Evolutionary conservation across 2,113 vertebrate species (phyloP), one percentile per base, ranked within the genome.

Genomic region (Lagopus leucura): DNA sequence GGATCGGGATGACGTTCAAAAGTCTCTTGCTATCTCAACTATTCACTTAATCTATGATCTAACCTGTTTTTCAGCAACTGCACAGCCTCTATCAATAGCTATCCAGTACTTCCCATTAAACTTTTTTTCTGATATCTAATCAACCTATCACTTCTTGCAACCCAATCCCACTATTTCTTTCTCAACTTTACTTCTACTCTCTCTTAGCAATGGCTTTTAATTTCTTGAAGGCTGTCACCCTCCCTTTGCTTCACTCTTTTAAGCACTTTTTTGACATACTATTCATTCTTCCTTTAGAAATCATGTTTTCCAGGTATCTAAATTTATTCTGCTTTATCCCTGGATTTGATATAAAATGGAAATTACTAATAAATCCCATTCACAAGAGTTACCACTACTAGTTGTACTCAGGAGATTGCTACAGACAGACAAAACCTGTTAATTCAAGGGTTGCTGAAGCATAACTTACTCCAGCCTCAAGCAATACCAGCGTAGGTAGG

Each of bases 341-440:
- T 36, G 54, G 38, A 73, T 65, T 40, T 16, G 6, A 27, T 63
- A 43, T 7, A 38, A 60, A 50, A 7, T 1, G 3, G 6, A 50
- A 8, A 52, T 38, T 54, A 66, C 16, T 2, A 72, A 84, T 73
- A 89, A 42, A 43, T 20, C 22, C 57, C 61, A 45, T 1, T 81
- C 70, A 61, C 40, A 75, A 52, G 40, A 76, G 40, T 75, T 83
- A 75, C 76, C 69, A 45, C 27, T 48, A 42, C 0, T 1, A 88
- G 48, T 38, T 88, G 73, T 63, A 73, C 70, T 90, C 79, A 73
- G 58, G 66, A 93, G 60, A 96, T 92, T 3, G 13, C 69, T 90
- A 58, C n/a, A 86, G 94, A 95, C 94, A 94, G 94, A 89, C 89
- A 96, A 94, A 97, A 95, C 85, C 94, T 91, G 93, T 88, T 97